Evolutionary conservation across 2,888 invertebrate genomes (phyloP).

Genomic region (Chrysolina americana): DNA sequence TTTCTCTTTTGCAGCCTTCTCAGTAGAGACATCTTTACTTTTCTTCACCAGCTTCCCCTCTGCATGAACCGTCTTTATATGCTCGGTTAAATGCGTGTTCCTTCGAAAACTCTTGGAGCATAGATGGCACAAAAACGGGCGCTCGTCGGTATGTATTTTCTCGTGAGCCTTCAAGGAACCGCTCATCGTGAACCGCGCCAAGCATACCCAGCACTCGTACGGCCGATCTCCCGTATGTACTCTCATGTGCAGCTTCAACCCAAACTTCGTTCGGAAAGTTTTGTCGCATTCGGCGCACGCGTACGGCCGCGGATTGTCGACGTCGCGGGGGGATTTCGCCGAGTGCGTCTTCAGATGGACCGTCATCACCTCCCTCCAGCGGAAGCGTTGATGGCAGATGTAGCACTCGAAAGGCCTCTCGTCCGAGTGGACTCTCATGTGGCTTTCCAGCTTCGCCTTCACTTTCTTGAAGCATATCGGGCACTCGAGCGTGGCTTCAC

Average conservation of each 20-base stretch:
- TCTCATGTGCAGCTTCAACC: constrained; percentile 1
- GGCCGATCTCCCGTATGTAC: constrained; percentile 7
- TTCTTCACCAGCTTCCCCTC: not conserved
- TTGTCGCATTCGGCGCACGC: not conserved
- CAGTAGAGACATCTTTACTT: not conserved
- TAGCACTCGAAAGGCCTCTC: not conserved
- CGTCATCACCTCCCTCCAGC: not conserved
- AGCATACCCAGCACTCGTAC: not conserved
- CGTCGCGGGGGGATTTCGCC: not conserved
- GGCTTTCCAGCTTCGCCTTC: not conserved
- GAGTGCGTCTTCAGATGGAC: constrained; percentile 2
- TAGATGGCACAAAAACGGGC: not conserved
- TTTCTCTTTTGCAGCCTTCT: not conserved
- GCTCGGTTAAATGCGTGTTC: not conserved
- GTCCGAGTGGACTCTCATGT: constrained; percentile 12
- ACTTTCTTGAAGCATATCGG: constrained; percentile 6
- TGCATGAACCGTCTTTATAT: not conserved
- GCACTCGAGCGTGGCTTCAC: not conserved
- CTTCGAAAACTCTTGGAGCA: not conserved
- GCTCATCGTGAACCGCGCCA: not conserved
- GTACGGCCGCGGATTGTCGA: not conserved
- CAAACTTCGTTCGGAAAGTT: not conserved
- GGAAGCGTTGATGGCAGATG: not conserved
- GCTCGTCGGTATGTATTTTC: constrained; percentile 2
- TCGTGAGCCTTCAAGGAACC: not conserved